A percentile compares a stretch with the other conserved stretches of the same genome.
Conservation (phyloP, 2,113 vertebrate genomes). For the Motacilla alba region DNA sequence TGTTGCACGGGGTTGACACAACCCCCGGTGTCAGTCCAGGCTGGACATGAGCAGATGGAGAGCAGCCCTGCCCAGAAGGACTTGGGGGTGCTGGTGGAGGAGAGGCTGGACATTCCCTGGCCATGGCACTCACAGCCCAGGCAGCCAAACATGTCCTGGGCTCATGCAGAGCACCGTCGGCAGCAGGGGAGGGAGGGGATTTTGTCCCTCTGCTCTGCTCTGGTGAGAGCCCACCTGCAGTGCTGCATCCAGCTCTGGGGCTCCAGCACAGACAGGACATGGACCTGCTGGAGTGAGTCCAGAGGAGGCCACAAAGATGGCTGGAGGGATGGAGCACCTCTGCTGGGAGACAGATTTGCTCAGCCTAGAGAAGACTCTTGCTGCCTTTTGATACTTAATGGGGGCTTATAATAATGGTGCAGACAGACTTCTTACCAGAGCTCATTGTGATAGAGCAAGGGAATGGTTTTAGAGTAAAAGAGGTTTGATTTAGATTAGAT, state of each 20-base stretch:
- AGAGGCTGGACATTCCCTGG: neutral
- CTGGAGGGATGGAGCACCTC: neutral
- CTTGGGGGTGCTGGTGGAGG: neutral
- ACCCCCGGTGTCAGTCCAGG: rapidly evolving
- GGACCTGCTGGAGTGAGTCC: rapidly evolving
- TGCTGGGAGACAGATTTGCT: neutral
- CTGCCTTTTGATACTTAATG: neutral
- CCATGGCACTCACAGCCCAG: neutral
- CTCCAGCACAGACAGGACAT: neutral
- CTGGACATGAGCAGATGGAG: neutral
- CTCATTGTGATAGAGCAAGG: neutral
- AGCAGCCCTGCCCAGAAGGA: neutral
- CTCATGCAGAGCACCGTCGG: neutral
- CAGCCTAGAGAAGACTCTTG: neutral
- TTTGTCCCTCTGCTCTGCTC: neutral
- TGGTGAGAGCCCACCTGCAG: neutral
- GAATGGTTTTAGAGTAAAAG: neutral
- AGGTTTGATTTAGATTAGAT: neutral
- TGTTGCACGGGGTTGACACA: rapidly evolving
- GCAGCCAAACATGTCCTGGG: rapidly evolving
- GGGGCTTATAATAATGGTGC: neutral
- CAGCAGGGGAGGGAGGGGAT: neutral
- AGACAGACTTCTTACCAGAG: neutral
- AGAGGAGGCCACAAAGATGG: neutral
- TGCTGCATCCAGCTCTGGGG: neutral